phyloP scores from a whole-genome alignment of 2,888 invertebrate genomes.

The Amphiduros pacificus region DNA sequence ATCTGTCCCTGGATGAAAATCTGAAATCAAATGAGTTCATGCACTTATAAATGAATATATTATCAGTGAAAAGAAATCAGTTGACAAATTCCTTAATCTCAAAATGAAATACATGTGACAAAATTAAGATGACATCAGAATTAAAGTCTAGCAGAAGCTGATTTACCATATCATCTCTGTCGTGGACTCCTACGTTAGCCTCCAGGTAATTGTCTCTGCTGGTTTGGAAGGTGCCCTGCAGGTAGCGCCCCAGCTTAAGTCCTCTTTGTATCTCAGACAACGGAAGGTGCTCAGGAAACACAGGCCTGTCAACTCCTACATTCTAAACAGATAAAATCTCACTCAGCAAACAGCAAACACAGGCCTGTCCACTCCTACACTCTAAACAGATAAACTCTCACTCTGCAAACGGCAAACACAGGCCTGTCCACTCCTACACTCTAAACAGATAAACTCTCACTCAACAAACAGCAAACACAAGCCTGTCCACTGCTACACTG shows the following conservation, averaged over 20 bases:
- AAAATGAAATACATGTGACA: no score
- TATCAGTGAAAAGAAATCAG: not conserved
- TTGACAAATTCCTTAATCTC: no score
- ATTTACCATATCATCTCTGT: conserved; percentile 45
- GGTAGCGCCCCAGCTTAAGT: conserved; percentile 73
- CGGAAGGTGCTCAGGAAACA: conserved; percentile 77
- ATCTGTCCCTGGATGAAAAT: conserved; percentile 53
- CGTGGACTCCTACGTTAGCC: conserved; percentile 80
- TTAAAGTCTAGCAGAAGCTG: no score
- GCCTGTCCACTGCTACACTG: not conserved
- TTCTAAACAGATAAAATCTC: not conserved
- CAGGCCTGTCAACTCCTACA: not conserved
- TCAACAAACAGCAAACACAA: conserved; percentile 67
- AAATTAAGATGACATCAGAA: no score
- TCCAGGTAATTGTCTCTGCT: conserved; percentile 94
- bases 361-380: not conserved
- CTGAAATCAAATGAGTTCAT: conserved; percentile 20
- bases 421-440: not conserved
- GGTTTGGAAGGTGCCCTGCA: conserved; percentile 74
- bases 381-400: not conserved
- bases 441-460: not conserved
- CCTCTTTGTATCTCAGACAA: conserved; percentile 77
- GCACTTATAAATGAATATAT: not conserved
- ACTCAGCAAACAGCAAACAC: conserved; percentile 69
- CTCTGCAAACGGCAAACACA: conserved; percentile 68